Evolutionary conservation across 2,113 vertebrate genomes (phyloP), one percentile per base, ranked within the genome.

Genomic region (Chitala chitala): DNA sequence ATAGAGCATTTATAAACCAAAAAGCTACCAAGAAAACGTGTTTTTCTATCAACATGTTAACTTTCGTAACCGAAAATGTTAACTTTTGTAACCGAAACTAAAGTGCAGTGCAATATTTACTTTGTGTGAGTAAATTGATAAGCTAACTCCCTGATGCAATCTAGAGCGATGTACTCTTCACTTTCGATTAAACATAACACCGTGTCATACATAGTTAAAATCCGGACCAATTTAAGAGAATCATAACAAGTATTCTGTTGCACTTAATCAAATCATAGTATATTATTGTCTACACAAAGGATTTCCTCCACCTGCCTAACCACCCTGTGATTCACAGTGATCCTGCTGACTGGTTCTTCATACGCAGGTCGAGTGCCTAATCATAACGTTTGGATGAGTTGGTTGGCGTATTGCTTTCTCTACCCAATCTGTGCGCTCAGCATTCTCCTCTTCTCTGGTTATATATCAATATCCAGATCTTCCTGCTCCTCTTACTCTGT

Each of bases 71-170:
- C n/a, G n/a, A n/a, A n/a, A n/a, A n/a, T n/a, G n/a, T n/a, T n/a
- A n/a, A n/a, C 31, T 38, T 63, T 9, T 20, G 38, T 63, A 7
- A 33, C 59, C 13, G 64, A 24, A 44, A 20, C 68, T 15, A 48
- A 13, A 51, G 1, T 9, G 29, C n/a, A 31, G 9, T 61, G 36
- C 20, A 42, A 72, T 56, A 22, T 58, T 72, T 56, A 72, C 64
- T 64, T 59, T 74, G 10, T 77, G 75, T 65, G 68, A 76, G 70
- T 50, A 70, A 71, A 78, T 59, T 50, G 61, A 76, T 78, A 73
- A 77, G 74, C 75, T 79, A 80, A 80, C 73, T 83, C 77, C 76
- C 80, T 84, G 82, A 82, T 82, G 82, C 82, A 82, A 84, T 53
- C 46, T 42, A 31, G 69, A 74, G 61, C 78, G 72, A 53, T 20